Percentiles rank a stretch among this genome's conserved stretches.
These are phyloP conservation scores for Coracopsis vasa DNA, from an alignment of 2,113 vertebrate genomes.

Conservation along the genomic window DNA sequence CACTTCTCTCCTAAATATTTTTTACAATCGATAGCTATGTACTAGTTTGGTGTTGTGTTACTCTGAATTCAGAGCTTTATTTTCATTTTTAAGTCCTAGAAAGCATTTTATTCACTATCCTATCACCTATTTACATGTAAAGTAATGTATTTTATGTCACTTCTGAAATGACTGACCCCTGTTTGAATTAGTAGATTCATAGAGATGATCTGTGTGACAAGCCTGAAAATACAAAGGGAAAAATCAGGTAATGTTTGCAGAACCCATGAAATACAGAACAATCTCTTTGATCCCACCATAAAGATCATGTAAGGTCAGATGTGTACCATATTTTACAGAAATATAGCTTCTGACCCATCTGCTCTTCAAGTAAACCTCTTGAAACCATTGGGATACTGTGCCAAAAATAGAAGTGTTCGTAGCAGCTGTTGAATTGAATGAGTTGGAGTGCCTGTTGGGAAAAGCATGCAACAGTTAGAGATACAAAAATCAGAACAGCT, in stretches of 20 bases:
- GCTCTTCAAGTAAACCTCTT: background rate
- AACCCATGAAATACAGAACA: background rate
- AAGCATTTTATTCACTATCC: background rate
- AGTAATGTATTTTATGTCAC: background rate
- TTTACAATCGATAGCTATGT: background rate
- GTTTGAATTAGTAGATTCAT: background rate
- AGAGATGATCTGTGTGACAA: background rate
- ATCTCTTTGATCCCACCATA: background rate
- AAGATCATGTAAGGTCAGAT: background rate
- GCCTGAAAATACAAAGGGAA: background rate
- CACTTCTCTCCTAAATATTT: background rate
- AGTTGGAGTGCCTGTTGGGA: slow-evolving; percentile 10
- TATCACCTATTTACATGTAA: background rate
- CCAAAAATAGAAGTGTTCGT: background rate
- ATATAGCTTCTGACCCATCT: background rate
- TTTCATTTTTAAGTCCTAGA: background rate
- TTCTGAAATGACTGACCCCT: background rate
- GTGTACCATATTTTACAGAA: background rate
- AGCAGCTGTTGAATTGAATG: slow-evolving; percentile 7
- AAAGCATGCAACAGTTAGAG: background rate
- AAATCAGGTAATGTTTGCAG: background rate
- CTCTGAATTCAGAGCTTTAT: background rate
- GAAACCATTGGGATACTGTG: background rate
- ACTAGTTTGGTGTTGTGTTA: background rate
- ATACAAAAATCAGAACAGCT: slow-evolving; percentile 9